A percentile compares a stretch with the other conserved stretches of the same genome.
phyloP scores from a whole-genome alignment of 2,888 invertebrate species.

The Lutraria lutraria region DNA sequence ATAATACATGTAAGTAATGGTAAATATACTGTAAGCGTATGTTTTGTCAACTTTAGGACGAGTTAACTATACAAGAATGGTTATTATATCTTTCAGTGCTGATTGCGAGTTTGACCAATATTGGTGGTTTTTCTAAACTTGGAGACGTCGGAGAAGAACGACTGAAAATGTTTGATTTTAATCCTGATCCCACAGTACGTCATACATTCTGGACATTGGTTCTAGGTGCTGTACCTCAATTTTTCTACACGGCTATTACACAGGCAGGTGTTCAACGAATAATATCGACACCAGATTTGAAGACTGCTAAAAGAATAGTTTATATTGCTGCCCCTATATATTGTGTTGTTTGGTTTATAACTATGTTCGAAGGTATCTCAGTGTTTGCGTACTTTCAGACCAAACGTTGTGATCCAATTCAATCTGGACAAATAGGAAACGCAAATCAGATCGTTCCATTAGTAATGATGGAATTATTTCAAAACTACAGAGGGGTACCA shows the following conservation, averaged over 20 bases:
- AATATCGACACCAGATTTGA: constrained; percentile 27
- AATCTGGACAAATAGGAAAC: constrained; percentile 29
- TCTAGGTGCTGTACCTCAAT: constrained; percentile 33
- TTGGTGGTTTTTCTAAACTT: constrained; percentile 14
- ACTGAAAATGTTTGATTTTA: constrained; percentile 34
- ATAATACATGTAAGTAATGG: too few relatives aligned
- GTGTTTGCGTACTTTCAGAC: constrained; percentile 35
- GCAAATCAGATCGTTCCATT: constrained; percentile 35
- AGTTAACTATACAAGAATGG: too few relatives aligned
- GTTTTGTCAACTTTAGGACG: too few relatives aligned
- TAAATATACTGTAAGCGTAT: too few relatives aligned
- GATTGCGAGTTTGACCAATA: neutral
- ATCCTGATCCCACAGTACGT: constrained; percentile 42
- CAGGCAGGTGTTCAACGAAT: constrained; percentile 44
- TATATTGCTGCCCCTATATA: constrained; percentile 31
- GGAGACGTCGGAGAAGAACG: neutral
- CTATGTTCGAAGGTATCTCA: constrained; percentile 15
- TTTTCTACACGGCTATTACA: constrained; percentile 24
- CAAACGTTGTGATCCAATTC: constrained; percentile 48
- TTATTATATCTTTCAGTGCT: neutral
- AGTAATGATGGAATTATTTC: constrained; percentile 37
- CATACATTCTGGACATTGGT: constrained; percentile 48
- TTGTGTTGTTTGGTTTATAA: constrained; percentile 16
- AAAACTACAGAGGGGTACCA: constrained; percentile 25
- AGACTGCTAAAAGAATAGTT: constrained; percentile 17